These are phyloP conservation scores for Sigmodon hispidus DNA, from an alignment of 2,113 vertebrate species.

Conservation along the genomic window DNA sequence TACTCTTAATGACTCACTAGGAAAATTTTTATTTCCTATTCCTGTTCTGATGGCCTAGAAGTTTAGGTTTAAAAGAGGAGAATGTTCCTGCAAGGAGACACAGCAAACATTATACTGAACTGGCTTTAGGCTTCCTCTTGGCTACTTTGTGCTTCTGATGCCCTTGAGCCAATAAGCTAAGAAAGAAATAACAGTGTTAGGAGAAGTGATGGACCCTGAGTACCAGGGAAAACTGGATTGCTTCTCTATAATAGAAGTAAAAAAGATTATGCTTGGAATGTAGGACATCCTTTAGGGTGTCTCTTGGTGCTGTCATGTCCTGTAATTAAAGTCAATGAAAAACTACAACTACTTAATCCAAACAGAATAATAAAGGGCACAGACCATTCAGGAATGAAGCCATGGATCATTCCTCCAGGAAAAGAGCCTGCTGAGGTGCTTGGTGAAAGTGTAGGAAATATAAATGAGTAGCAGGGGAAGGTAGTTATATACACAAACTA, in stretches of 20 bases:
- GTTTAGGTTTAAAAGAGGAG: not conserved
- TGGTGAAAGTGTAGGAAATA: not conserved
- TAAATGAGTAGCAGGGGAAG: not conserved
- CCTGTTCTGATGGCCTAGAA: not conserved
- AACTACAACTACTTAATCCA: not conserved
- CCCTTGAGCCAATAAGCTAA: not conserved
- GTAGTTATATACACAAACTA: not conserved
- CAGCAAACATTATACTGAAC: not conserved
- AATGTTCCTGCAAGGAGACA: not conserved
- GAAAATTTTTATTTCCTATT: not conserved
- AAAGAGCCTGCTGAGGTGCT: not conserved
- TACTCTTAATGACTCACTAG: not conserved
- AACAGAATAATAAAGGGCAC: not conserved
- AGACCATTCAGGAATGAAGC: not conserved
- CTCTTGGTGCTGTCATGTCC: not conserved
- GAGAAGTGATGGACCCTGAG: not conserved
- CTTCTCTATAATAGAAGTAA: not conserved
- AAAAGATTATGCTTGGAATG: not conserved
- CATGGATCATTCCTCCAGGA: not conserved
- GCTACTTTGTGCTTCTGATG: not conserved
- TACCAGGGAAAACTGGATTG: not conserved
- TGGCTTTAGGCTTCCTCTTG: not conserved
- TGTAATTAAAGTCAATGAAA: not conserved
- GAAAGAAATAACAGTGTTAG: not conserved
- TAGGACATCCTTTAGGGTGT: not conserved